Base-by-base conservation (phyloP, 2,888 invertebrate species). In the Stenodema calcarata region DNA sequence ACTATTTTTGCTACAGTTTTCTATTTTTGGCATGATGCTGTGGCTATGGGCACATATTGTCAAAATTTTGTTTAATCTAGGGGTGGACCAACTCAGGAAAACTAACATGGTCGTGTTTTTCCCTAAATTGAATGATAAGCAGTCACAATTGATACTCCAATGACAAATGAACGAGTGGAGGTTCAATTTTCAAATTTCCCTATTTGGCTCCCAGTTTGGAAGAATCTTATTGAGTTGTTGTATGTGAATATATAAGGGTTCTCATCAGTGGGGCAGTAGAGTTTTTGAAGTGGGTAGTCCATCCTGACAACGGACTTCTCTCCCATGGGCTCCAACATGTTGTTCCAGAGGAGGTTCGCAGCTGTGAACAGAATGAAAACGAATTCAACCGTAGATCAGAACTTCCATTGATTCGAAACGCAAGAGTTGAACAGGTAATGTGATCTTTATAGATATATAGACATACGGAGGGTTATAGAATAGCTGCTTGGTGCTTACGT, bases 281-380 rank as follows among this genome's bases (percentile, higher is more conserved):
- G 93, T 30, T 92, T 92, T 76, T 93, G 93, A 90, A 95, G 91
- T 83, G 95, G 91, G 18, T 92, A 91, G 0, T 94, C 93, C n/a
- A 94, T 91, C 11, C 91, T 92, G 79, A 90, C 91, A 80, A 92
- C 92, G 35, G n/a, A n/a, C n/a, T n/a, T n/a, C n/a, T n/a, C n/a
- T n/a, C n/a, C 95, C 2, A 95, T 93, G 0, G 95, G 95, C 90
- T 95, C 94, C 28, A 95, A 90, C 87, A 95, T 92, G 90, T 95
- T 95, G 91, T 95, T 95, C 95, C 95, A 95, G 0, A 95, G 91
- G 54, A 95, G 92, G 90, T 95, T 95, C 0, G 95, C 95, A 69
- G 93, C 95, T 95, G 91, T 62, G 62, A 27, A 62, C 62, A 27
- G 27, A 62, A 23, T 62, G 35, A 35, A 2, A 35, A 35, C 7